Evolutionary conservation across 2,797 vertebrate genomes (phyloP).

Genomic region (Chanos chanos): DNA sequence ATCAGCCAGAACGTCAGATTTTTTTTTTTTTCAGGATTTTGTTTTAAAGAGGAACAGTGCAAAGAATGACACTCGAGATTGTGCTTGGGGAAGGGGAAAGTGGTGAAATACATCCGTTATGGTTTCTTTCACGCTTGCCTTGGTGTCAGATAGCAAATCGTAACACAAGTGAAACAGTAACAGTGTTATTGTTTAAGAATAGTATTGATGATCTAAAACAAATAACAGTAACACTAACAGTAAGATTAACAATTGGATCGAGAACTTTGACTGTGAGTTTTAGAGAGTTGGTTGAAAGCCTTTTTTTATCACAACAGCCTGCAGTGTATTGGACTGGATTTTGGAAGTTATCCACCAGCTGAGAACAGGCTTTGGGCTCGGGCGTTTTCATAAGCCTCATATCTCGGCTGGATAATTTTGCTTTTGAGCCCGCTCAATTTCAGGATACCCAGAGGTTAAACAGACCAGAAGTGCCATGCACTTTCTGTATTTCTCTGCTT

Average conservation of each 20-base stretch:
- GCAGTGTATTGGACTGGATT: slow-evolving; percentile 25
- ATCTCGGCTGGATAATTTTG: slow-evolving; percentile 12
- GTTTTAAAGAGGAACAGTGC: too few species aligned
- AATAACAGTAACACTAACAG: too few species aligned
- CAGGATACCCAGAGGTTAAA: slow-evolving; percentile 22
- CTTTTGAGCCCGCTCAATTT: neutral
- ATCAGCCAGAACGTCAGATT: too few species aligned
- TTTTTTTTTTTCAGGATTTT: too few species aligned
- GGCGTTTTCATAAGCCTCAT: slow-evolving; percentile 22
- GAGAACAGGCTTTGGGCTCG: slow-evolving; percentile 14
- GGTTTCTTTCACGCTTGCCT: too few species aligned
- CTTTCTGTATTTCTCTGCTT: slow-evolving; percentile 17
- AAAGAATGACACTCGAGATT: too few species aligned
- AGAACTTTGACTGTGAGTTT: slow-evolving; percentile 29
- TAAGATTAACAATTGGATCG: slow-evolving; percentile 34
- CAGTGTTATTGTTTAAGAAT: too few species aligned
- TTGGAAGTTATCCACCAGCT: slow-evolving; percentile 1
- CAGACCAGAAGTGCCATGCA: neutral
- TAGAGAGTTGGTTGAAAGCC: slow-evolving; percentile 13
- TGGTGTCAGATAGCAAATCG: too few species aligned
- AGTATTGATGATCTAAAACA: too few species aligned
- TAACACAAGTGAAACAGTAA: too few species aligned
- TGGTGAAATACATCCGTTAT: too few species aligned
- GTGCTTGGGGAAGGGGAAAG: too few species aligned
- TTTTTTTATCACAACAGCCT: slow-evolving; percentile 28